Evolutionary conservation across 2,888 invertebrate species (phyloP).

Genomic region (Drosophila limbata): DNA sequence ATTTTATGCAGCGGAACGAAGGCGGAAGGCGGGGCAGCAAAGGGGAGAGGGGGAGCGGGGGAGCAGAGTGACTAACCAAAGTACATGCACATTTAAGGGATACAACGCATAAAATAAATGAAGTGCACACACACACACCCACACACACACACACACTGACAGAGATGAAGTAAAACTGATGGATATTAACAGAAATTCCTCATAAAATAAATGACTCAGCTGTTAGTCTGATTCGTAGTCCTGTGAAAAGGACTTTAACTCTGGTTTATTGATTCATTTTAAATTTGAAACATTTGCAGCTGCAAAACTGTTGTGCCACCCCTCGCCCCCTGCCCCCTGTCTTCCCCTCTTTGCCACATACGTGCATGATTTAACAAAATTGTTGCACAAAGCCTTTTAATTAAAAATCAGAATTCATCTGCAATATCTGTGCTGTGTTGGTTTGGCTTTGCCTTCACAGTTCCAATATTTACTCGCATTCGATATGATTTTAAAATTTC

Average conservation of each 20-base stretch:
- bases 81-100: slow-evolving; percentile 75
- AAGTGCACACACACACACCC: slow-evolving; percentile 57
- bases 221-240: slow-evolving; percentile 15
- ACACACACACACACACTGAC: background rate
- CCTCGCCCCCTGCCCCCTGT: background rate
- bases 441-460: slow-evolving; percentile 34
- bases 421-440: slow-evolving; percentile 24
- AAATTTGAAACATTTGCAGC: slow-evolving; percentile 15
- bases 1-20: slow-evolving; percentile 73
- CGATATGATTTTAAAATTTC: slow-evolving; percentile 73
- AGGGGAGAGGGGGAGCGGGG: background rate
- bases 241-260: slow-evolving; percentile 19
- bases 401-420: slow-evolving; percentile 62
- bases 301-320: background rate
- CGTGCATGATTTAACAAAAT: slow-evolving; percentile 43
- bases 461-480: slow-evolving; percentile 64
- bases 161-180: slow-evolving; percentile 20
- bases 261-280: slow-evolving; percentile 38
- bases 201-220: slow-evolving; percentile 66
- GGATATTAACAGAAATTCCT: slow-evolving; percentile 52
- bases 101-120: slow-evolving; percentile 77
- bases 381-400: slow-evolving; percentile 62
- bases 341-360: background rate
- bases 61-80: slow-evolving; percentile 70
- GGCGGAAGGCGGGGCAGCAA: background rate